Conservation (phyloP, 2,888 invertebrate species). For the Cryptocheilus praepositus region DNA sequence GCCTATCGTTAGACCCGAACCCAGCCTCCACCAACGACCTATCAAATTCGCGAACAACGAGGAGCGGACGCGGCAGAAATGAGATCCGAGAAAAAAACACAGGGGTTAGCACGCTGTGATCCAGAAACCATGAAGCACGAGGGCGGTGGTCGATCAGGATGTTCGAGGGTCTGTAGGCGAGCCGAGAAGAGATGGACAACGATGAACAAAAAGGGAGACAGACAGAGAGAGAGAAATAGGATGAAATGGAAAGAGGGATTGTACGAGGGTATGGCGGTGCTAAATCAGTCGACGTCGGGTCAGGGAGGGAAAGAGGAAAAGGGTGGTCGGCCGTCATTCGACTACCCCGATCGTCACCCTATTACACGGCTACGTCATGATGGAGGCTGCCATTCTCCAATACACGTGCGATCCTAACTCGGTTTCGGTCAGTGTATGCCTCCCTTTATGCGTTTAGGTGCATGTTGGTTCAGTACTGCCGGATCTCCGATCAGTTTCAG, state of each 20-base stretch:
- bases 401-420: conserved; percentile 18
- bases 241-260: neutral
- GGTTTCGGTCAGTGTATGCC: conserved; percentile 15
- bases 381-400: conserved; percentile 26
- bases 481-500: conserved; percentile 1
- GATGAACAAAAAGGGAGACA: neutral
- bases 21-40: too few relatives aligned
- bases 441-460: conserved; percentile 8
- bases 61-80: too few relatives aligned
- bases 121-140: conserved; percentile 3
- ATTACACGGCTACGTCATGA: conserved; percentile 56
- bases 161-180: neutral
- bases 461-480: neutral
- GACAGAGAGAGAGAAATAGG: neutral
- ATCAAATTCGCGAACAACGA: too few relatives aligned
- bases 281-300: conserved; percentile 6
- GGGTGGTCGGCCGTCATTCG: conserved; percentile 48
- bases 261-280: neutral
- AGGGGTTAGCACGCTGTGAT: neutral
- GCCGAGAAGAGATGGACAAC: neutral
- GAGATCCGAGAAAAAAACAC: too few relatives aligned
- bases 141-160: conserved; percentile 1
- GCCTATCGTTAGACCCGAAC: too few relatives aligned
- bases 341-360: conserved; percentile 67
- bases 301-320: conserved; percentile 41